phyloP scores from a whole-genome alignment of 2,888 invertebrate genomes.

The Pteria penguin region DNA sequence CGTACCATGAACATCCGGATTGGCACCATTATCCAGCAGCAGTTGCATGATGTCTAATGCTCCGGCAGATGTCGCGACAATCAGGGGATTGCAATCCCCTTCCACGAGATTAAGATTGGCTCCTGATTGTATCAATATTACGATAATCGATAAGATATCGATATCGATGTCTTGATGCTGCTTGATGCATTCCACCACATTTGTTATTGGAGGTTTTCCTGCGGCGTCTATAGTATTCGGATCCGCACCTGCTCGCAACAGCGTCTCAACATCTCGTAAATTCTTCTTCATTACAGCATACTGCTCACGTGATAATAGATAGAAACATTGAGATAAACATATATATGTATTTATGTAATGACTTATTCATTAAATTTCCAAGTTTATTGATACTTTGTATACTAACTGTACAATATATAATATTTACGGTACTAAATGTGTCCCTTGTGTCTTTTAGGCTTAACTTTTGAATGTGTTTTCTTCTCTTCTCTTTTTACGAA shows the following conservation, averaged over 20 bases:
- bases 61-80: slow-evolving; percentile 53
- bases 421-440: too few species aligned
- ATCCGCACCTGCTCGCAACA: slow-evolving; percentile 64
- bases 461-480: too few species aligned
- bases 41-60: slow-evolving; percentile 44
- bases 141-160: slow-evolving; percentile 58
- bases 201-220: slow-evolving; percentile 68
- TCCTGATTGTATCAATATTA: slow-evolving; percentile 62
- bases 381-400: too few species aligned
- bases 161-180: slow-evolving; percentile 47
- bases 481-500: too few species aligned
- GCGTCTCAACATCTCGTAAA: slow-evolving; percentile 56
- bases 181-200: slow-evolving; percentile 59
- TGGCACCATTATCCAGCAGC: slow-evolving; percentile 57
- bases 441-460: too few species aligned
- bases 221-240: slow-evolving; percentile 63
- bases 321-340: too few species aligned
- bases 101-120: slow-evolving; percentile 48
- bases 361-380: too few species aligned
- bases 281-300: slow-evolving; percentile 60
- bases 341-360: too few species aligned
- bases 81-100: slow-evolving; percentile 59
- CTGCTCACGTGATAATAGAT: too few species aligned
- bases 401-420: too few species aligned
- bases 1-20: slow-evolving; percentile 56